Conservation (phyloP, 2,113 vertebrate species). For the Phyllostomus hastatus region DNA sequence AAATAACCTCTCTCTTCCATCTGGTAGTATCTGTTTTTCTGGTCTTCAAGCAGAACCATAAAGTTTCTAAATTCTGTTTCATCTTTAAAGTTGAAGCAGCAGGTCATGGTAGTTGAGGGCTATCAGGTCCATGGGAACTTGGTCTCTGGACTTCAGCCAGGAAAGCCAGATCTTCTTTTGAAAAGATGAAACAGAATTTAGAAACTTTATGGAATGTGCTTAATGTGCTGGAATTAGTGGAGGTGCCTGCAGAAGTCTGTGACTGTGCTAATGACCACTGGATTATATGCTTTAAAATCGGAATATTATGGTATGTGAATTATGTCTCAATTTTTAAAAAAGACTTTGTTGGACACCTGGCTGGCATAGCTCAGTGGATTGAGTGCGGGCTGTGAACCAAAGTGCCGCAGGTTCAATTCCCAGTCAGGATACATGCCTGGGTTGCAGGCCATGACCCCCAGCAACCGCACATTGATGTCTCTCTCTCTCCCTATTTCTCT, state of each 20-base stretch:
- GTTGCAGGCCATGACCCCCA: no score
- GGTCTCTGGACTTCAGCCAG: background rate
- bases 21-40: constrained; percentile 92
- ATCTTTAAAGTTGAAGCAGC: constrained; percentile 87
- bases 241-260: background rate
- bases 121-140: background rate
- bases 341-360: no score
- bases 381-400: no score
- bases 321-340: background rate
- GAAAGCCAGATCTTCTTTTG: background rate
- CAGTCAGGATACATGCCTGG: no score
- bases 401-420: no score
- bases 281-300: background rate
- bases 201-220: no score
- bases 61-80: constrained; percentile 92
- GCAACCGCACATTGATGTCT: no score
- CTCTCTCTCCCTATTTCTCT: no score
- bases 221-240: background rate
- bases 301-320: background rate
- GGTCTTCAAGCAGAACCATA: constrained; percentile 92
- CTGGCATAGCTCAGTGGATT: no score
- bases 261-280: no score
- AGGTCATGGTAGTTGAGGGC: constrained; percentile 77
- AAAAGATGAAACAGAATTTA: no score
- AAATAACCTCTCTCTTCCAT: constrained; percentile 91